Base-by-base conservation (phyloP, 53 echinoderm and acorn worm species). In the Hippasteria phrygiana region DNA sequence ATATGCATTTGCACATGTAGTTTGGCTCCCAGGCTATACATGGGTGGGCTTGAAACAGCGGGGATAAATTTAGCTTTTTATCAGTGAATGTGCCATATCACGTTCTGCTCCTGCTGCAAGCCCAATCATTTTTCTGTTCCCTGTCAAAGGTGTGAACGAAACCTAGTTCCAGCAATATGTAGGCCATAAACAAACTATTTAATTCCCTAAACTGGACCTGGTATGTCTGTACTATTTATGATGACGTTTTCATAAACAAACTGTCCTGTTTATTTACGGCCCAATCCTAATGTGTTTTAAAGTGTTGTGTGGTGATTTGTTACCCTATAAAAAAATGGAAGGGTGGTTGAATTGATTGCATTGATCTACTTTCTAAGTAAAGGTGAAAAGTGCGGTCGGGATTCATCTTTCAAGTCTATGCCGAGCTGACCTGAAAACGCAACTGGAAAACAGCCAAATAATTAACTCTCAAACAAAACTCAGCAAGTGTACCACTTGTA, bases 1-100 rank as follows among this genome's bases (percentile, higher is more conserved):
- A 47, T 51, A 36, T 43, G 46, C 62, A 79, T 9, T 22, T 11
- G 13, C 65, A 42, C 32, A n/a, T 39, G 48, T 16, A 47, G 50
- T 85, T 12, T 85, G 85, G 17, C 67, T 35, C 70, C 85, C 71
- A 85, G 71, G 85, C 85, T 85, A 85, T 69, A 48, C 2, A 29
- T 70, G 71, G 85, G 53, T 70, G 85, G 71, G 70, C 67, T 85
- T 69, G 85, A 85, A 85, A 85, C 85, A 85, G 85, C 85, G 18
- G 70, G 85, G 85, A 85, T 85, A 85, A 85, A 85, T 85, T 85
- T 70, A 85, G 85, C 85, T 85, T 85, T 75, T 85, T 71, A 85
- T 37, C 85, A 69, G 85, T 69, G 64, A 85, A 67, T 85, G 85
- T 70, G 85, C 71, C 71, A 50, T 85, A 85, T 85, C 85, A 71